Evolutionary conservation across 23 tunicate genomes (phyloP).

Genomic region (Halocynthia roretzi): DNA sequence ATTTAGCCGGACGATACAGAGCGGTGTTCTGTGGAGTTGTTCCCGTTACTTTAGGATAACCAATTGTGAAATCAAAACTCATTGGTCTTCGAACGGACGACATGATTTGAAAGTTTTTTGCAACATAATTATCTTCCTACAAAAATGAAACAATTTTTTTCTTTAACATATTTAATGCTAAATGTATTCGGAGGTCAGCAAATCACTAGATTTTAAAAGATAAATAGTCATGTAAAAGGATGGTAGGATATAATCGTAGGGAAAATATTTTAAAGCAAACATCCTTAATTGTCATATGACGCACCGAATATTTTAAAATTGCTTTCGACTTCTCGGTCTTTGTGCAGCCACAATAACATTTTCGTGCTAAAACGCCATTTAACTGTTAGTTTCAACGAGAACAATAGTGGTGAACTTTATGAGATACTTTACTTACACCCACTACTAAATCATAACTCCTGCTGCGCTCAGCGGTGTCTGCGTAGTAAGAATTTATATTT

Average conservation of each 20-base stretch:
- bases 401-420: too few species aligned
- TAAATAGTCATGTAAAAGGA: too few species aligned
- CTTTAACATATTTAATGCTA: neutral
- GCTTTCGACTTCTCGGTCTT: neutral
- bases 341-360: neutral
- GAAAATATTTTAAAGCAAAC: too few species aligned
- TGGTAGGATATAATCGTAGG: too few species aligned
- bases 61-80: slow-evolving; percentile 2
- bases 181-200: neutral
- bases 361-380: too few species aligned
- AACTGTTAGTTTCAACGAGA: too few species aligned
- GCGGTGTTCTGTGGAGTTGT: slow-evolving; percentile 40
- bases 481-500: neutral
- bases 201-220: too few species aligned
- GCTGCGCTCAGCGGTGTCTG: too few species aligned
- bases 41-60: slow-evolving; percentile 18
- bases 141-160: slow-evolving; percentile 3
- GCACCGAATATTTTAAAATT: neutral
- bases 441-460: too few species aligned
- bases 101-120: slow-evolving; percentile 49
- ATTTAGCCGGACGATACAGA: slow-evolving; percentile 42
- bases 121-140: slow-evolving; percentile 65
- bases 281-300: too few species aligned
- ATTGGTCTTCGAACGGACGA: slow-evolving; percentile 25
- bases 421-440: too few species aligned